Conservation (phyloP, 1,140 invertebrate genomes). For the Sycophaga agraensis region DNA sequence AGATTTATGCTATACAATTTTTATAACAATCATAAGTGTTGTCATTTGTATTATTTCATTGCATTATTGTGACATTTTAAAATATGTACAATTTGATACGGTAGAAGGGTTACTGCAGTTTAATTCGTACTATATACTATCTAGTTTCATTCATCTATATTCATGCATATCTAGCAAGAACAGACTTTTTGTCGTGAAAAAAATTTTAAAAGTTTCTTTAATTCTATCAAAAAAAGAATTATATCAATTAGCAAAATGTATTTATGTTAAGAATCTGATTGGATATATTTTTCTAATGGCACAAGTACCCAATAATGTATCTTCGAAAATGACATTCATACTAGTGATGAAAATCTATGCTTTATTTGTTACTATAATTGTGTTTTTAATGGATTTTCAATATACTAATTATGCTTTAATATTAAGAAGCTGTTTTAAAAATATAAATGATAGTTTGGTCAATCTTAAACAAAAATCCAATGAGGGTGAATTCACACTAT, state of each 20-base stretch:
- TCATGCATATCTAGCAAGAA: conserved; percentile 17
- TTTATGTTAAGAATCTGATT: conserved; percentile 43
- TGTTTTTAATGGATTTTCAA: conserved; percentile 41
- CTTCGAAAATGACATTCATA: not conserved
- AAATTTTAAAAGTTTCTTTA: conserved; percentile 30
- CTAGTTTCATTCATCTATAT: conserved; percentile 7
- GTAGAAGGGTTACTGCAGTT: conserved; percentile 34
- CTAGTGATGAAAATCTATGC: not conserved
- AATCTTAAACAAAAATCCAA: conserved; percentile 28
- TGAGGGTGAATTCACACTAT: conserved; percentile 32
- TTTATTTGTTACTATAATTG: conserved; percentile 35
- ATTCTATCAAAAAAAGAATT: conserved; percentile 35
- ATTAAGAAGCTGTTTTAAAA: conserved; percentile 40
- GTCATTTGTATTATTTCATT: conserved; percentile 6
- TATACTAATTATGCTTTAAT: conserved; percentile 45
- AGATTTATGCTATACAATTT: conserved; percentile 28
- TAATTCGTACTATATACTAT: conserved; percentile 36
- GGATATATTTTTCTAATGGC: conserved; percentile 36
- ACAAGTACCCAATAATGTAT: conserved; percentile 33
- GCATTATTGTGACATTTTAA: conserved; percentile 37
- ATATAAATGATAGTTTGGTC: conserved; percentile 37
- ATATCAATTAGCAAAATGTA: conserved; percentile 30
- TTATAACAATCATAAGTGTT: conserved; percentile 9
- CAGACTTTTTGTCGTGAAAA: conserved; percentile 35
- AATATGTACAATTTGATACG: conserved; percentile 8